Evolutionary conservation across 2,113 vertebrate species (phyloP).

Genomic region (Orientallactaga bullata): DNA sequence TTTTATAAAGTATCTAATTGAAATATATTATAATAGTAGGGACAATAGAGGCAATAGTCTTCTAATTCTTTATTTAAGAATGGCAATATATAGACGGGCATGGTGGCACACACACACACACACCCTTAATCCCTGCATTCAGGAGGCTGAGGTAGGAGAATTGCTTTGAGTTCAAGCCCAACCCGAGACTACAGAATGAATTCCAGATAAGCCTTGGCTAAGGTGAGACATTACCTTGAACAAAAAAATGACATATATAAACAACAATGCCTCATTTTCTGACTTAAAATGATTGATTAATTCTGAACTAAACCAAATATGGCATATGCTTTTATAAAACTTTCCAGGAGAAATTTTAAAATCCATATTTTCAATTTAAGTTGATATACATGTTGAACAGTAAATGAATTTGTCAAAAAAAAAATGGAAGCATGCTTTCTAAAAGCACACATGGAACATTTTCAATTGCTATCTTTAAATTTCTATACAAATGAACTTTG

Average conservation of each 20-base stretch:
- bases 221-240: too few species aligned
- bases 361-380: neutral
- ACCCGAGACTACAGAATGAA: too few species aligned
- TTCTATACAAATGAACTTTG: neutral
- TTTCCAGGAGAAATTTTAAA: neutral
- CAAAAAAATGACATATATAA: conserved; percentile 49
- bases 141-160: too few species aligned
- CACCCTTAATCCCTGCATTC: too few species aligned
- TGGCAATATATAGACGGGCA: too few species aligned
- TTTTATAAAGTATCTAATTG: conserved; percentile 42
- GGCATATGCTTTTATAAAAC: neutral
- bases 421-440: neutral
- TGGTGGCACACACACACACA: too few species aligned
- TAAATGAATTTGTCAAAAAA: neutral
- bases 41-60: neutral
- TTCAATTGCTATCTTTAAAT: neutral
- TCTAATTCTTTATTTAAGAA: conserved; percentile 33
- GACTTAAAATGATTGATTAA: conserved; percentile 40
- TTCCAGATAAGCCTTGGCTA: too few species aligned
- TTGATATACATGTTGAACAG: neutral
- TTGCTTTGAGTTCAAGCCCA: too few species aligned
- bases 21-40: conserved; percentile 23
- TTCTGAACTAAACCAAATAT: neutral
- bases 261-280: neutral
- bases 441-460: neutral